These are phyloP conservation scores for Desmophyllum pertusum DNA, from an alignment of 92 coral and sea anemone genomes.

Conservation along the genomic window DNA sequence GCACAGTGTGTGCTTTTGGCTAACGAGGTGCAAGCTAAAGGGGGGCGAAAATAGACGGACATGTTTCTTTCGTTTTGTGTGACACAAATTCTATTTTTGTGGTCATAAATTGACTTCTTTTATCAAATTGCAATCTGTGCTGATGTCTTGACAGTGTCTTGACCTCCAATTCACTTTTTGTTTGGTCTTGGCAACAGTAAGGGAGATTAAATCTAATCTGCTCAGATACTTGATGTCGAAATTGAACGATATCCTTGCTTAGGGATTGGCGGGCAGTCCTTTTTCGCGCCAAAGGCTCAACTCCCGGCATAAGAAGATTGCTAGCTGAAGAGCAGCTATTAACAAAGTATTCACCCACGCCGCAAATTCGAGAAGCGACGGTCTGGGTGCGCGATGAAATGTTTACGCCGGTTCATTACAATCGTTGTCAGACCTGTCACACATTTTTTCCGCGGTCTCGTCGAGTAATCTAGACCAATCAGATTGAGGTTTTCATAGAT, in stretches of 20 bases:
- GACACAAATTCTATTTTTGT: constrained; percentile 10
- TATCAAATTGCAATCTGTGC: background rate
- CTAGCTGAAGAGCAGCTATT: constrained; percentile 7
- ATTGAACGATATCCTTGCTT: background rate
- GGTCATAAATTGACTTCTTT: constrained; percentile 8
- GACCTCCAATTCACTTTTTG: constrained; percentile 3
- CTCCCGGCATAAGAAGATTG: background rate
- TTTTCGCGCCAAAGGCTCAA: background rate
- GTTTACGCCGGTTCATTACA: constrained; percentile 25
- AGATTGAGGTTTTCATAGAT: constrained; percentile 19
- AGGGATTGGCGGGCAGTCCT: background rate
- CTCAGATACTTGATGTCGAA: background rate
- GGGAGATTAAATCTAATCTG: constrained; percentile 10
- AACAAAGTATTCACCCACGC: constrained; percentile 11
- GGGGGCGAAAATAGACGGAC: background rate
- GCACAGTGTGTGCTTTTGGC: too few relatives aligned
- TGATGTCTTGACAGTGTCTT: background rate
- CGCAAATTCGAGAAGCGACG: constrained; percentile 9
- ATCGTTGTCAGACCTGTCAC: constrained; percentile 30
- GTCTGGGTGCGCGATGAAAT: constrained; percentile 1
- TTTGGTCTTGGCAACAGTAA: constrained; percentile 1
- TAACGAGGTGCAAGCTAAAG: background rate
- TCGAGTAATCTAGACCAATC: constrained; percentile 30
- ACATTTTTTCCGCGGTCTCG: constrained; percentile 25
- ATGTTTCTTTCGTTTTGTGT: constrained; percentile 14